Base-by-base conservation (phyloP, 2,113 vertebrate genomes). In the Prochilodus magdalenae region DNA sequence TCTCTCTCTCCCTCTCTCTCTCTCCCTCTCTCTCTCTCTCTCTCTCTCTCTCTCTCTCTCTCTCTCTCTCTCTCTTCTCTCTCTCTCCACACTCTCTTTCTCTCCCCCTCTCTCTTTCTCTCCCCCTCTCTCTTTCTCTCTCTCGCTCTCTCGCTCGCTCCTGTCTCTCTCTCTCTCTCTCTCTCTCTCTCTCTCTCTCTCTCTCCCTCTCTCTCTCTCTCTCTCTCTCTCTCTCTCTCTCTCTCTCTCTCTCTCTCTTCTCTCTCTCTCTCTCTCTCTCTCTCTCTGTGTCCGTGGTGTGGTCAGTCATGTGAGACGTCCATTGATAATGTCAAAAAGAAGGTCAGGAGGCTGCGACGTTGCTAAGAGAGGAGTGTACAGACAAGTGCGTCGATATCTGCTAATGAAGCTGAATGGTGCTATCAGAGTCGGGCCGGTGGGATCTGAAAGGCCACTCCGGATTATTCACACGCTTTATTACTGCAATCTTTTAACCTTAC, bases 351-450 rank as follows among this genome's bases (percentile, higher is more conserved):
- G 79, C 77, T 1, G 60, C 30, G 15, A 71, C 82, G 84, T 85
- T 88, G 77, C 86, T 82, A 81, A 51, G 81, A 88, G 87, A 92
- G 89, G 89, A 89, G 86, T 47, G 86, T 87, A 81, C 71, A 40
- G 87, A 90, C 79, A 89, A 88, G 83, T 77, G 65, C 87, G 84
- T 90, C 86, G 44, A 90, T 91, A 87, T 74, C 73, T 18, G 77
- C 82, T 92, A 92, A 91, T 92, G 83, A 91, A 91, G 88, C 85
- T 85, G 86, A 91, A 92, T 90, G 86, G 87, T 75, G 55, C 79
- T 73, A 83, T 88, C 85, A 86, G 84, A 83, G 30, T 59, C 33
- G 80, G 75, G 60, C 36, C 77, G 82, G 27, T 49, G 29, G 24
- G 76, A 72, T 85, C 73, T 82, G 67, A 88, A 84, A 85, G 73